Base-by-base conservation (phyloP, 2,888 invertebrate genomes). In the Tetheella fluctuosa region DNA sequence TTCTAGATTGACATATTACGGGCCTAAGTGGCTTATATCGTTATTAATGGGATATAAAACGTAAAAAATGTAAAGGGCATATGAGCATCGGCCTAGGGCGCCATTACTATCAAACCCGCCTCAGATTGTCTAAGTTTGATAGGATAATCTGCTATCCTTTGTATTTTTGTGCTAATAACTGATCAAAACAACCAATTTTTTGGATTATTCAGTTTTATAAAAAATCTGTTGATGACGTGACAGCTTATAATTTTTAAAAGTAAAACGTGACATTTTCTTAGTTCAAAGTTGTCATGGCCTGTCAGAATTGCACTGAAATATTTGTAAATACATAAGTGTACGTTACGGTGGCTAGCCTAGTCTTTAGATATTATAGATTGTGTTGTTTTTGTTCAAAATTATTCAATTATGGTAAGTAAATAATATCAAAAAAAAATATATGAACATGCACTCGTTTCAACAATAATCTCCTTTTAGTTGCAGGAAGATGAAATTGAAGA, bases 401-500 rank as follows among this genome's bases (percentile, higher is more conserved):
- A 25, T 71, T 65, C 30, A 71, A 84, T 73, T 63, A 90, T 90
- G 91, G 90, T 91, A 75, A 86, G 90, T 80, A 58, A 34, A 1
- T 7, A 12, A 6, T 20, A 34, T 15, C 2, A 2, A 28, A 10
- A 15, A 10, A 5, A 37, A 23, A 20, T 23, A 2, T 20, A 20
- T 54, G 17, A 17, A 17, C 12, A 10, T 5, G 13, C 8, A 30
- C 0, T 30, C 7, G 2, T 7, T 23, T 25, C 15, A 8, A 17
- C 23, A 54, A 30, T 17, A 4, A 28, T 4, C 5, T 23, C 8
- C 30, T 59, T 71, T 78, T 71, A 25, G 10, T 30, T 34, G 13
- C 74, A 91, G 91, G 88, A 90, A 59, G 85, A 88, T 63, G 90
- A 89, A 83, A 79, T 88, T 60, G 90, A 91, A 77, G 91, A 90